Conservation (phyloP, 1,140 invertebrate species). For the Lucilia cuprina region DNA sequence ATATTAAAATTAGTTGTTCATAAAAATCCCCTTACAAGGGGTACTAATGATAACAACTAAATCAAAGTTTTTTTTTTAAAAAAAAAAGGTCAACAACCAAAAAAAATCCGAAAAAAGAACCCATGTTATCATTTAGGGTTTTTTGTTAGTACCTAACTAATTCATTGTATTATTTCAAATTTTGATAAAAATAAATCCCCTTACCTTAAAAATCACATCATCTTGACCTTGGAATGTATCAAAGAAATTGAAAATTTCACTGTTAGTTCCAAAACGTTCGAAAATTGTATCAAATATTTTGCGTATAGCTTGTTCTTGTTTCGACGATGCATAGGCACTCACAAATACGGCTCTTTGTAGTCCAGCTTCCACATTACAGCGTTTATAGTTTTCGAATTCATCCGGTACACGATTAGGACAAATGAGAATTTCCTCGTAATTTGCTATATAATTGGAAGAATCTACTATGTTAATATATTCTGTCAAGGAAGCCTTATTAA, state of each 20-base stretch:
- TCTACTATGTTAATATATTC: constrained; percentile 36
- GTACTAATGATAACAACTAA: too few species aligned
- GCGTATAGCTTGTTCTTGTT: not conserved
- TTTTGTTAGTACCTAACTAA: too few species aligned
- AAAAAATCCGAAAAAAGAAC: too few species aligned
- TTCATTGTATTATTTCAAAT: not conserved
- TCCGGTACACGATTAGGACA: constrained; percentile 31
- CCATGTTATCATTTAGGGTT: too few species aligned
- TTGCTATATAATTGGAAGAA: constrained; percentile 28
- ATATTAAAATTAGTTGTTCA: not conserved
- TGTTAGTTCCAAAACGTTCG: not conserved
- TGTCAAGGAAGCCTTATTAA: not conserved
- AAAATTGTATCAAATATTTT: constrained; percentile 21
- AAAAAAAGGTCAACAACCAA: too few species aligned
- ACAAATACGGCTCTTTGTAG: constrained; percentile 35
- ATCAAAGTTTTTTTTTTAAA: too few species aligned
- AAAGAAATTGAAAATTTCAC: constrained; percentile 40
- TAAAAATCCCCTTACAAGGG: not conserved
- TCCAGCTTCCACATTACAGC: constrained; percentile 31
- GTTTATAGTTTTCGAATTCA: not conserved
- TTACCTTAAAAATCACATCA: constrained; percentile 43
- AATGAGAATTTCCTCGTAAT: constrained; percentile 38
- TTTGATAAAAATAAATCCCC: not conserved
- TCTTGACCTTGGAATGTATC: constrained; percentile 20
- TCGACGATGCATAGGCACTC: not conserved